Evolutionary conservation across 2,888 invertebrate species (phyloP).

Genomic region (Auanema sp.): DNA sequence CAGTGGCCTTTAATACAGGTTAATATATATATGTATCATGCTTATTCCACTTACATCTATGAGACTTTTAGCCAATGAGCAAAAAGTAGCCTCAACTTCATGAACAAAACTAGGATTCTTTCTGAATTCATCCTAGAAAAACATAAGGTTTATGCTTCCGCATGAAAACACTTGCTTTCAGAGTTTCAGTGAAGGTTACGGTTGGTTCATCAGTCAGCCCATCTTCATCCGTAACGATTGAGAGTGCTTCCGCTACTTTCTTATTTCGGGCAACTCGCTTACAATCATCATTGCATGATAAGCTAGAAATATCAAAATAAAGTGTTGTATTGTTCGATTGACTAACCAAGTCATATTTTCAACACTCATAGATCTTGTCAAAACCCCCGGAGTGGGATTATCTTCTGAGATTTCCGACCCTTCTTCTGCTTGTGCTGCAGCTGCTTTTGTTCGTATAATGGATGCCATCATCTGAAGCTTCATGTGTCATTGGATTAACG

Average conservation of each 20-base stretch:
- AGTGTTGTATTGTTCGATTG: not conserved
- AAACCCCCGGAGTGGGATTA: not conserved
- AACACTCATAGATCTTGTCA: conserved; percentile 23
- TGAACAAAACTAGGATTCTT: conserved; percentile 21
- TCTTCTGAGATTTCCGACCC: no score
- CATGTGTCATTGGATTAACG: not conserved
- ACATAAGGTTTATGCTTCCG: not conserved
- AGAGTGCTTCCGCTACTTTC: conserved; percentile 84
- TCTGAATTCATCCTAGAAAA: conserved; percentile 10
- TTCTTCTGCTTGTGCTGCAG: no score
- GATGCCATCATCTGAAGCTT: not conserved
- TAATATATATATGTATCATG: not conserved
- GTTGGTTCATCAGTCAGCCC: conserved; percentile 39
- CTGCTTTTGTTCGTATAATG: no score
- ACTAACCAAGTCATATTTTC: conserved; percentile 23
- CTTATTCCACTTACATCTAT: conserved; percentile 15
- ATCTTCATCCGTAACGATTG: conserved; percentile 76
- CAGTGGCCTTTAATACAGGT: conserved; percentile 14
- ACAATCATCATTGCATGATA: conserved; percentile 93
- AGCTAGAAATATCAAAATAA: conserved; percentile 66
- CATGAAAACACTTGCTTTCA: conserved; percentile 32
- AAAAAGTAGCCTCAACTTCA: conserved; percentile 28
- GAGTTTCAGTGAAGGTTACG: conserved; percentile 37
- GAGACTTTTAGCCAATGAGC: conserved; percentile 23
- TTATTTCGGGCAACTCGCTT: conserved; percentile 83